Evolutionary conservation across 2,113 vertebrate species (phyloP).

Genomic region (Nettapus auritus): DNA sequence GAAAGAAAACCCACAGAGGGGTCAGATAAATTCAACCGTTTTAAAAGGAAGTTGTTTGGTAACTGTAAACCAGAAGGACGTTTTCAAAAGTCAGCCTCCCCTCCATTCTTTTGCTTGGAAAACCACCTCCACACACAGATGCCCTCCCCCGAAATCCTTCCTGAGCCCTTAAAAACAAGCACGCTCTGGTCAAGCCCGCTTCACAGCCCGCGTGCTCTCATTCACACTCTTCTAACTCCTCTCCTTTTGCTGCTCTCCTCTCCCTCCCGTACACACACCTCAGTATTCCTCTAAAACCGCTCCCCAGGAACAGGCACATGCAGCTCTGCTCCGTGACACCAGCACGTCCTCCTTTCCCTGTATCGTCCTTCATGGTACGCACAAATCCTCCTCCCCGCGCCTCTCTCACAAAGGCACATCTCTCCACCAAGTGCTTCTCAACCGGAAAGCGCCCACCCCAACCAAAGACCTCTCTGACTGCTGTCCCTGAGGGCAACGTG

Average conservation of each 20-base stretch:
- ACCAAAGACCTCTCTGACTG: neutral
- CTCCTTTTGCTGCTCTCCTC: neutral
- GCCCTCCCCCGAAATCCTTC: neutral
- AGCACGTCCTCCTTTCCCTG: neutral
- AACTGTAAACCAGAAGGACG: neutral
- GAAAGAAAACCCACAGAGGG: neutral
- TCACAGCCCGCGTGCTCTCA: accelerated
- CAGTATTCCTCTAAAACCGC: neutral
- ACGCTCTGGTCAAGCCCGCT: neutral
- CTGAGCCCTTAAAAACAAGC: neutral
- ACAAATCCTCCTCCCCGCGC: neutral
- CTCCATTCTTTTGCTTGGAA: neutral
- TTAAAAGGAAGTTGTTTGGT: neutral
- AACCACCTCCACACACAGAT: neutral
- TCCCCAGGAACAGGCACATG: accelerated
- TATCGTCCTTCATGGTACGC: accelerated
- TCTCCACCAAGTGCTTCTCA: neutral
- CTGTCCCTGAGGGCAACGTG: accelerated
- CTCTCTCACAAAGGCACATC: neutral
- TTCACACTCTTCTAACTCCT: too few species aligned
- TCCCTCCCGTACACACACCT: accelerated
- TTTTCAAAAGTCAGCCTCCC: neutral
- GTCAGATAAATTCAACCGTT: neutral
- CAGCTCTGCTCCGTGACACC: neutral
- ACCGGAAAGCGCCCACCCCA: accelerated